These are phyloP conservation scores for Myotis lucifugus DNA, from an alignment of 2,113 vertebrate genomes.

Conservation along the genomic window DNA sequence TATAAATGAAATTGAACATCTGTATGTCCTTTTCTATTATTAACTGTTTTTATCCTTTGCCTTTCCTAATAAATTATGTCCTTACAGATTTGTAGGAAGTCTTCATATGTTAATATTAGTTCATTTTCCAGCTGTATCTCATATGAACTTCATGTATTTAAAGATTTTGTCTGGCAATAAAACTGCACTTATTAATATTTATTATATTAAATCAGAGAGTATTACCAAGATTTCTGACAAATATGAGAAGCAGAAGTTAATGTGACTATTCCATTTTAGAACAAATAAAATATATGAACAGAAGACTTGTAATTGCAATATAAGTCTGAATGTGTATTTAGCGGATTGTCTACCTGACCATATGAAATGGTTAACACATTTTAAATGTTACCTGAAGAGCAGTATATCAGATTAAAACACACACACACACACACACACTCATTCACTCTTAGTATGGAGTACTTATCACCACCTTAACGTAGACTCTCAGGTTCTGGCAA, in stretches of 20 bases:
- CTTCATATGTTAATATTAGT: neutral
- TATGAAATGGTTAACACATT: neutral
- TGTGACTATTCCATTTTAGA: neutral
- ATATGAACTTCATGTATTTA: neutral
- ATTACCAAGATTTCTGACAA: neutral
- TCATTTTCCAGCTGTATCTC: neutral
- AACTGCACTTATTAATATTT: neutral
- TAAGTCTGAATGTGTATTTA: neutral
- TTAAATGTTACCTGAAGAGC: neutral
- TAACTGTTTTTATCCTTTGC: neutral
- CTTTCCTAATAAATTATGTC: neutral
- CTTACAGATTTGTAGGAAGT: neutral
- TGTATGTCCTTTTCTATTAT: neutral
- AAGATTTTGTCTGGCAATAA: neutral
- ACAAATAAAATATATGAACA: neutral
- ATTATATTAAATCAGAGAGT: constrained; percentile 2
- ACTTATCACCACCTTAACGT: no score
- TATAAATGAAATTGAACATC: neutral
- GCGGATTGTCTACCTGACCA: neutral
- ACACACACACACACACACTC: no score
- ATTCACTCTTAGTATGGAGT: neutral
- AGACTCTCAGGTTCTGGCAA: neutral
- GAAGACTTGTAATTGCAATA: neutral
- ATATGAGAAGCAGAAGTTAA: neutral
- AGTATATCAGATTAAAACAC: neutral